Evolutionary conservation across 2,797 vertebrate species (phyloP).

Genomic region (Tapirus indicus): DNA sequence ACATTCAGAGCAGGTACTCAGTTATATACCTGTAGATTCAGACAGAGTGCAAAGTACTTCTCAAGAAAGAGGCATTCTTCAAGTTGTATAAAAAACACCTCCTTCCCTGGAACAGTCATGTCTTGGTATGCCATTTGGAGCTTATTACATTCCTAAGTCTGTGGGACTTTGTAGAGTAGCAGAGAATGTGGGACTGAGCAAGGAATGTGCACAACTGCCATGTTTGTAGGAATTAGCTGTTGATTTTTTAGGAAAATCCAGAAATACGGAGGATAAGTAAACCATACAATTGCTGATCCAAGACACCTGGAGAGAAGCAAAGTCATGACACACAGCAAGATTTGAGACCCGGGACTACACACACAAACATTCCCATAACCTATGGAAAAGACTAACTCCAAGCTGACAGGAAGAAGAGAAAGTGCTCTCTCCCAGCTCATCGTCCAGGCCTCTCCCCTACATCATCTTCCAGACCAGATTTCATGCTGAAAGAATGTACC

Average conservation of each 20-base stretch:
- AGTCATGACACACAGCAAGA: not conserved
- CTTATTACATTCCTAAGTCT: not conserved
- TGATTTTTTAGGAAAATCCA: not conserved
- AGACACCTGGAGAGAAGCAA: not conserved
- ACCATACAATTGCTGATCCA: not conserved
- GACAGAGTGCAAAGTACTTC: not conserved
- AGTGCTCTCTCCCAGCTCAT: not conserved
- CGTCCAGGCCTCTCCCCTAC: not conserved
- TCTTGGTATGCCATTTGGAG: not conserved
- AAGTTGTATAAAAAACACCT: not conserved
- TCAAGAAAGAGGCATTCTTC: not conserved
- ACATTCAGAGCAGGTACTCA: not conserved
- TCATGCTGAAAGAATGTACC: not conserved
- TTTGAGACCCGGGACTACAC: not conserved
- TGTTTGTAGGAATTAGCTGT: not conserved
- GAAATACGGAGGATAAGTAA: not conserved
- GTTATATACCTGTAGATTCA: not conserved
- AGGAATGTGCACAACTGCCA: not conserved
- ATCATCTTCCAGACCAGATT: fast-evolving
- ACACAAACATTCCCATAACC: not conserved
- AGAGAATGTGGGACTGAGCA: not conserved
- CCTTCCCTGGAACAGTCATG: not conserved
- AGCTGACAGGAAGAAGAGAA: not conserved
- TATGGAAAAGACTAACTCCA: not conserved
- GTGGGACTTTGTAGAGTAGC: not conserved